A percentile compares a stretch with the other conserved stretches of the same genome.
These are phyloP conservation scores for Hipparchia semele DNA, from an alignment of 2,888 invertebrate species.

Conservation along the genomic window DNA sequence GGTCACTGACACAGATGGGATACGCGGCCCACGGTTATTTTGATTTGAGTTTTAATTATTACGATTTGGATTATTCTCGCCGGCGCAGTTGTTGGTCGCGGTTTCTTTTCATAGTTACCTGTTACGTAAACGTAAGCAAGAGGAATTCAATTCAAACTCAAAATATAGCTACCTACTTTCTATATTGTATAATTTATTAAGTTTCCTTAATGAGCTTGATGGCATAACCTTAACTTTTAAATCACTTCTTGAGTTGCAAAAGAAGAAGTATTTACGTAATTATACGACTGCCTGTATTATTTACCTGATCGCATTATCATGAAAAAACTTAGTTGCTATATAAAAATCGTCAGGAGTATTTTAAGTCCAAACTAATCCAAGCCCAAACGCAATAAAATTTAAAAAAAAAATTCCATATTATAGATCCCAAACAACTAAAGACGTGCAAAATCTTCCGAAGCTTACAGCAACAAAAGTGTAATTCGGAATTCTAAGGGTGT, in stretches of 20 bases:
- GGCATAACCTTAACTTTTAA: too few relatives aligned
- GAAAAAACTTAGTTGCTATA: neutral
- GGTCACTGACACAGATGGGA: constrained; percentile 72
- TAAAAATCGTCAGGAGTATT: neutral
- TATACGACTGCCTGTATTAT: too few relatives aligned
- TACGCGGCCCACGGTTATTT: constrained; percentile 58
- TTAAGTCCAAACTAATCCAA: neutral
- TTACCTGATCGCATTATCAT: neutral
- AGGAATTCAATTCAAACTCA: neutral
- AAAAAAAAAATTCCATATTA: neutral
- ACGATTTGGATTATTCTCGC: constrained; percentile 44
- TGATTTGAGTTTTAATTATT: constrained; percentile 73
- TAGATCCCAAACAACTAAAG: neutral
- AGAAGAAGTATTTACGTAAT: too few relatives aligned
- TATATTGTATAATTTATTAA: neutral
- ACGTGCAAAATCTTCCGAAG: constrained; percentile 12
- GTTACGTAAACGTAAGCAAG: neutral
- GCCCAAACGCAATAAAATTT: neutral
- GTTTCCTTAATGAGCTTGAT: too few relatives aligned
- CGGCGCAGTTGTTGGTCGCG: constrained; percentile 3
- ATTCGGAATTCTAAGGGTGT: constrained; percentile 71
- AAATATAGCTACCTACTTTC: neutral
- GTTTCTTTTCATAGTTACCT: neutral
- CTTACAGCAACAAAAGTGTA: constrained; percentile 25
- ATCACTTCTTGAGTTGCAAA: too few relatives aligned